These are phyloP conservation scores for Otolemur crassicaudatus DNA, from an alignment of 2,797 vertebrate genomes.

Conservation along the genomic window DNA sequence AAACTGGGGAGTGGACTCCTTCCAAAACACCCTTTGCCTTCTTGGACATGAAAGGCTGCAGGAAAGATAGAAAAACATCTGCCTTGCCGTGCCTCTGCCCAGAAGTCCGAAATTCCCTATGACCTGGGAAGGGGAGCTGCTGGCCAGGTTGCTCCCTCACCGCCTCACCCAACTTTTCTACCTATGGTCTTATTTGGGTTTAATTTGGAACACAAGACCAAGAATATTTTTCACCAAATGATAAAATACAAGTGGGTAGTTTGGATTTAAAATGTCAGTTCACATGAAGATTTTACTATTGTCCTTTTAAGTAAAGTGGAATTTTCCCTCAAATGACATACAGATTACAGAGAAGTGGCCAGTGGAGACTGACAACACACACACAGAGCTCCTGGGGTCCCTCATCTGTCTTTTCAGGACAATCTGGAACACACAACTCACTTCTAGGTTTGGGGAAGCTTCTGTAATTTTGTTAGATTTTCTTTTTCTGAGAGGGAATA, in stretches of 20 bases:
- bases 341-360: neutral
- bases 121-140: neutral
- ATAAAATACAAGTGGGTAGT: conserved; percentile 49
- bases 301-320: conserved; percentile 16
- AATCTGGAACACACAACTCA: neutral
- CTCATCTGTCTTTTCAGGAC: neutral
- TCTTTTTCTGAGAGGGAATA: neutral
- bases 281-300: conserved; percentile 25
- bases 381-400: neutral
- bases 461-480: neutral
- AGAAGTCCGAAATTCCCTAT: neutral
- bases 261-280: conserved; percentile 60
- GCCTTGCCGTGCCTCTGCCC: neutral
- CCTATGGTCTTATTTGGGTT: conserved; percentile 14
- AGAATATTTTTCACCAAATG: conserved; percentile 51
- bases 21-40: neutral
- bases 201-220: conserved; percentile 50
- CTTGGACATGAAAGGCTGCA: neutral
- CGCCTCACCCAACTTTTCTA: neutral
- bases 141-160: neutral
- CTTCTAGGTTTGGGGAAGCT: neutral
- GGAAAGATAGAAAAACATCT: neutral
- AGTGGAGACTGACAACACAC: neutral
- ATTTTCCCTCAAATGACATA: conserved; percentile 33
- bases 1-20: neutral